Evolutionary conservation across 2,113 vertebrate genomes (phyloP).

Genomic region (Aptenodytes forsteri): DNA sequence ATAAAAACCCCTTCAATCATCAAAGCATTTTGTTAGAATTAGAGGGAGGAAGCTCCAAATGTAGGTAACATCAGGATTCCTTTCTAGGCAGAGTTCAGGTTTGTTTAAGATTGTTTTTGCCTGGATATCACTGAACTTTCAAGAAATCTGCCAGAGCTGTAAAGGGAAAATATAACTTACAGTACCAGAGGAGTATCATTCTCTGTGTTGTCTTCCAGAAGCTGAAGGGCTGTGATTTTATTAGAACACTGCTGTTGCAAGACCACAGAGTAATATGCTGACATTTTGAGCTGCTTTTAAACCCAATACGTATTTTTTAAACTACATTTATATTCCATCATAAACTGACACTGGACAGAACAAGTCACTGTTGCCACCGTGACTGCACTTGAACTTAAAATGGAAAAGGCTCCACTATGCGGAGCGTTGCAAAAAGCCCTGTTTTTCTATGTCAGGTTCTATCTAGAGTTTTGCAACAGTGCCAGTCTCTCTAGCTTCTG

Average conservation of each 20-base stretch:
- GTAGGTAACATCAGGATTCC: slow-evolving; percentile 14
- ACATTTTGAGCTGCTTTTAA: slow-evolving; percentile 42
- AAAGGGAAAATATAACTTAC: slow-evolving; percentile 46
- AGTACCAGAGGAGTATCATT: slow-evolving; percentile 21
- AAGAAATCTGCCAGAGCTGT: slow-evolving; percentile 47
- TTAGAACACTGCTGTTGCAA: slow-evolving; percentile 36
- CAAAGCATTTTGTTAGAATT: neutral
- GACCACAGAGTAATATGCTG: slow-evolving; percentile 68
- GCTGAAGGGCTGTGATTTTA: slow-evolving; percentile 34
- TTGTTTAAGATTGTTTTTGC: slow-evolving; percentile 43
- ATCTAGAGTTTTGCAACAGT: neutral
- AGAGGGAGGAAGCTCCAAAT: slow-evolving; percentile 7
- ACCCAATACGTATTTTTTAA: slow-evolving; percentile 42
- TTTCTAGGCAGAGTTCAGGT: slow-evolving; percentile 35
- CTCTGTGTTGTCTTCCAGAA: slow-evolving; percentile 39
- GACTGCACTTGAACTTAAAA: slow-evolving; percentile 13
- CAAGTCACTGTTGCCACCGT: neutral
- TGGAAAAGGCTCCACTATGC: neutral
- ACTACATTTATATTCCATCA: slow-evolving; percentile 30
- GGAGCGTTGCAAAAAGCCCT: neutral
- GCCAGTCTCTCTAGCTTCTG: neutral
- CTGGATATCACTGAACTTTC: neutral
- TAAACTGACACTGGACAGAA: slow-evolving; percentile 47
- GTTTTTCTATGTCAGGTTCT: neutral
- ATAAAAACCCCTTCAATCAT: neutral